phyloP scores from a whole-genome alignment of 37 sponge, comb jelly and placozoan species.

The Corticium candelabrum region DNA sequence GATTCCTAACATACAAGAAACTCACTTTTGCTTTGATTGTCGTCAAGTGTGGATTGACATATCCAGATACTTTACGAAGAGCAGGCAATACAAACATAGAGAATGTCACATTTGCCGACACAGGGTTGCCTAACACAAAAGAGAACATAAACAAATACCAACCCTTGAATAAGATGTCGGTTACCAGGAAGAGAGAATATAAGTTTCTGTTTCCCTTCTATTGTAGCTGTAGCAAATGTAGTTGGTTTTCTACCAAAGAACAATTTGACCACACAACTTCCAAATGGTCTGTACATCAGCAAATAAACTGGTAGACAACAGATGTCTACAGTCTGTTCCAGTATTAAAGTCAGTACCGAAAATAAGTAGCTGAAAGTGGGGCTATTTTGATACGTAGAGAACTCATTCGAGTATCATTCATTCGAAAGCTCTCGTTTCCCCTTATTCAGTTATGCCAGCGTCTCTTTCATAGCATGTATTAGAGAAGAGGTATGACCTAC shows the following conservation, averaged over 20 bases:
- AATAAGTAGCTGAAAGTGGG: no score
- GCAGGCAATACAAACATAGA: constrained; percentile 85
- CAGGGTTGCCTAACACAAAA: constrained; percentile 75
- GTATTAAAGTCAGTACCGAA: no score
- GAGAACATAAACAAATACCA: neutral
- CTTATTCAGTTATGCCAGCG: no score
- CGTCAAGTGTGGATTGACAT: constrained; percentile 10
- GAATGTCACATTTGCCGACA: constrained; percentile 84
- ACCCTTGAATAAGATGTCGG: neutral
- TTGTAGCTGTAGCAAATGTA: constrained; percentile 70
- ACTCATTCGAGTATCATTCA: no score
- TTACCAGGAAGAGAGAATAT: constrained; percentile 91
- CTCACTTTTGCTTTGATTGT: constrained; percentile 32
- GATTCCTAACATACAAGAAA: no score
- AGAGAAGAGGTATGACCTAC: no score
- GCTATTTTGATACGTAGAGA: no score
- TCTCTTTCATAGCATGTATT: no score
- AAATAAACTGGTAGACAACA: neutral
- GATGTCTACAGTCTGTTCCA: neutral
- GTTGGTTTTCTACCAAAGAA: constrained; percentile 95
- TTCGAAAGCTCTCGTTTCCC: no score
- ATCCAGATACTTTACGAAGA: constrained; percentile 67
- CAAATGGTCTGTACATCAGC: neutral
- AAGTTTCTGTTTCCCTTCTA: constrained; percentile 44
- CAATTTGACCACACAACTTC: neutral